A percentile compares a stretch with the other conserved stretches of the same genome.
These are phyloP conservation scores for Macrosoma leucophasiata DNA, from an alignment of 2,888 invertebrate genomes.

Conservation along the genomic window DNA sequence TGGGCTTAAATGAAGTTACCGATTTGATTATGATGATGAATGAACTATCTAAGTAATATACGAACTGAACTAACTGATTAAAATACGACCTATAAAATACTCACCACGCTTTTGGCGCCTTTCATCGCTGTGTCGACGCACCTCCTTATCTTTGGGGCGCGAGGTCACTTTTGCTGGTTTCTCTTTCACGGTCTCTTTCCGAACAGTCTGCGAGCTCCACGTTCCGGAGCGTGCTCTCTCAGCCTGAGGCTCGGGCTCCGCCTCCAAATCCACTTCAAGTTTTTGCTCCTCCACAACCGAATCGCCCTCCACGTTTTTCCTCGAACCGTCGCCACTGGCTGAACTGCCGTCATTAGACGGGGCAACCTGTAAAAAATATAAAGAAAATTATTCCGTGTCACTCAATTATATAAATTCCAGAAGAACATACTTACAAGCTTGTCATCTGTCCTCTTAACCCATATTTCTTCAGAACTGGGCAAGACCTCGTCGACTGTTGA, in stretches of 20 bases:
- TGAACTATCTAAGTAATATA: too few relatives aligned
- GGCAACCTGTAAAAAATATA: constrained; percentile 29
- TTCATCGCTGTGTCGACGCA: constrained; percentile 50
- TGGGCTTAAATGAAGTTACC: too few relatives aligned
- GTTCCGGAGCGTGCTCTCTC: constrained; percentile 83
- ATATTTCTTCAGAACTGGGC: constrained; percentile 80
- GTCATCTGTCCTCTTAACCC: constrained; percentile 78
- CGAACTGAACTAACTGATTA: too few relatives aligned
- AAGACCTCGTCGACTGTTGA: constrained; percentile 80
- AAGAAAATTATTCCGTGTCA: not conserved
- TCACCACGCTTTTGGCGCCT: constrained; percentile 59
- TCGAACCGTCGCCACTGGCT: too few relatives aligned
- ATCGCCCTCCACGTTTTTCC: constrained; percentile 9
- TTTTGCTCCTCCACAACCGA: constrained; percentile 1
- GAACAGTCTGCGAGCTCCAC: constrained; percentile 63
- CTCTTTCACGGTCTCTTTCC: constrained; percentile 39
- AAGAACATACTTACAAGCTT: constrained; percentile 68
- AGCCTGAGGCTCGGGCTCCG: constrained; percentile 50
- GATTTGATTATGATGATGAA: too few relatives aligned
- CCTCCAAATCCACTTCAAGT: constrained; percentile 19
- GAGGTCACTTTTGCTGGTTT: constrained; percentile 22
- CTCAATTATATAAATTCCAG: not conserved
- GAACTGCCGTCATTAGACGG: not conserved
- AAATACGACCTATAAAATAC: constrained; percentile 9
- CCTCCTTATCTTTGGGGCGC: constrained; percentile 52